phyloP scores from a whole-genome alignment of 2,888 invertebrate genomes.

The Tipula unca region DNA sequence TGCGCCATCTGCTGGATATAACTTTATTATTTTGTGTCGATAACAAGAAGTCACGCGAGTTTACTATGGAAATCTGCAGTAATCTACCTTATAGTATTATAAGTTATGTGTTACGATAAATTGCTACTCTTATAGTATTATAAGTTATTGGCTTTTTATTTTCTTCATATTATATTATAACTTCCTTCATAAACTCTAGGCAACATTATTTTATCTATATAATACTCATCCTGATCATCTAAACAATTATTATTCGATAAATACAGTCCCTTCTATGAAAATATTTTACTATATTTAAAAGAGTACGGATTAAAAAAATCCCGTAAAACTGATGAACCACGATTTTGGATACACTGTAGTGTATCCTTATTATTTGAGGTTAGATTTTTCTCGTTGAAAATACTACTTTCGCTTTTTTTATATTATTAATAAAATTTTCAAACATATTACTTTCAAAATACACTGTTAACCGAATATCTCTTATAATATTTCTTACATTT shows the following conservation, averaged over 20 bases:
- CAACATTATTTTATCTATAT: slow-evolving; percentile 1
- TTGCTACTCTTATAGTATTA: too few relatives aligned
- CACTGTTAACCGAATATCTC: too few relatives aligned
- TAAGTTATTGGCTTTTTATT: too few relatives aligned
- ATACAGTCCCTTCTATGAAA: background rate
- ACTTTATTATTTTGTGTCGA: too few relatives aligned
- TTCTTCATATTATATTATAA: too few relatives aligned
- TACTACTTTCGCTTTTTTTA: background rate
- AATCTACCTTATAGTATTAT: too few relatives aligned
- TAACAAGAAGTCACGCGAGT: too few relatives aligned
- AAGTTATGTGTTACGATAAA: too few relatives aligned
- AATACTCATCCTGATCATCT: background rate
- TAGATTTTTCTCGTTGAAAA: background rate
- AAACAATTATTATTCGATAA: background rate
- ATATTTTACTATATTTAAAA: background rate
- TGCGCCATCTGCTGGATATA: too few relatives aligned
- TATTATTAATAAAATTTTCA: background rate
- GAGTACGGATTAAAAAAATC: too few relatives aligned
- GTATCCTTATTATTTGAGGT: background rate
- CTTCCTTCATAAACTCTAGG: background rate
- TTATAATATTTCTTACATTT: too few relatives aligned
- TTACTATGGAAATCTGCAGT: too few relatives aligned
- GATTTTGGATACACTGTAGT: background rate
- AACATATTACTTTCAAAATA: background rate
- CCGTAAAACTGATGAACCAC: background rate